These are phyloP conservation scores for Montifringilla adamsi DNA, from an alignment of 2,113 vertebrate species.

Conservation along the genomic window DNA sequence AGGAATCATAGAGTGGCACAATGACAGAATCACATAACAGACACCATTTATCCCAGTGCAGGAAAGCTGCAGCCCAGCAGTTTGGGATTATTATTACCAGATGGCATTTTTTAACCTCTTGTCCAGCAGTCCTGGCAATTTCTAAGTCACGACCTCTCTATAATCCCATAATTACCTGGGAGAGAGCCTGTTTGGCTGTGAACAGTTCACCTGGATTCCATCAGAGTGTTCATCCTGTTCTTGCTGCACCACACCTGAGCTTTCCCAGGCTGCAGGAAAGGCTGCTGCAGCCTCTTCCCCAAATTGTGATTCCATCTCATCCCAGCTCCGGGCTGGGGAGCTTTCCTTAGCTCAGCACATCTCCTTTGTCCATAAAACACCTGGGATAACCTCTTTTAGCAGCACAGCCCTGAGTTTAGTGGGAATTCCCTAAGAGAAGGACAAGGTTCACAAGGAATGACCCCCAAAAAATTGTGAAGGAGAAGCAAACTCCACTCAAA, in stretches of 20 bases:
- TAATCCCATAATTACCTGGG: neutral
- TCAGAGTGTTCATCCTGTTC: neutral
- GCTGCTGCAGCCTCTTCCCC: neutral
- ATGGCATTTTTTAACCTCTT: neutral
- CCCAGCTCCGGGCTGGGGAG: neutral
- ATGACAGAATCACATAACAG: rapidly evolving
- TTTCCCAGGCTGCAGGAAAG: neutral
- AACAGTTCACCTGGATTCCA: neutral
- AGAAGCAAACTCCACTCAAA: neutral
- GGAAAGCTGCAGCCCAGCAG: neutral
- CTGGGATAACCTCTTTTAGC: neutral
- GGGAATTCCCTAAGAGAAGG: rapidly evolving
- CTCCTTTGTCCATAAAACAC: neutral
- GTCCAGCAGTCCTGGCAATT: neutral
- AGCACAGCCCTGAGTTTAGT: neutral
- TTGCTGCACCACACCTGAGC: neutral
- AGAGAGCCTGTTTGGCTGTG: neutral
- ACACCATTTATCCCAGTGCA: neutral
- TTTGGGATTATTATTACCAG: neutral
- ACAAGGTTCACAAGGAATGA: neutral
- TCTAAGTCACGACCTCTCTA: neutral
- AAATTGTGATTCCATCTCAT: neutral
- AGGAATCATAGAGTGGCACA: neutral
- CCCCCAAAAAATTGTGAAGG: neutral
- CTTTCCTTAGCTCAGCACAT: neutral